phyloP scores from a whole-genome alignment of 2,888 invertebrate species.

The Hydriomena furcata region DNA sequence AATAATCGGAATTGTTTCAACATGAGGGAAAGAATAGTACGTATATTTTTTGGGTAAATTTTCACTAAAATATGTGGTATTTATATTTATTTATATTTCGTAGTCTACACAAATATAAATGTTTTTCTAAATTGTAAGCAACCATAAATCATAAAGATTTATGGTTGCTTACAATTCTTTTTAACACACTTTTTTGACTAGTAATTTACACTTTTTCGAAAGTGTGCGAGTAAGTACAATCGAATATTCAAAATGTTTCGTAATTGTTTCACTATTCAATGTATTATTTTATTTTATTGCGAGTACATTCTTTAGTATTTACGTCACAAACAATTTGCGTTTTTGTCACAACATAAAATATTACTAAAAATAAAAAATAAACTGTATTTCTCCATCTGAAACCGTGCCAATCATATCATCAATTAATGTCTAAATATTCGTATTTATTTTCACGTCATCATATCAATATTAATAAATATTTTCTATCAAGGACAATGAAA shows the following conservation, averaged over 20 bases:
- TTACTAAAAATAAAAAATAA: too few species aligned
- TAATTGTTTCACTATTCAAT: conserved; percentile 27
- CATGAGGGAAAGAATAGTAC: too few species aligned
- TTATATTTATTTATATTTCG: too few species aligned
- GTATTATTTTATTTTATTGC: conserved; percentile 30
- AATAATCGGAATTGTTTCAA: too few species aligned
- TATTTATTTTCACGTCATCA: background rate
- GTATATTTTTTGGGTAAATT: too few species aligned
- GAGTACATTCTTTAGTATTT: too few species aligned
- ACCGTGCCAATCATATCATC: conserved; percentile 4
- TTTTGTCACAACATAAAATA: too few species aligned
- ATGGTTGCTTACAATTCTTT: too few species aligned
- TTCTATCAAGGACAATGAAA: background rate
- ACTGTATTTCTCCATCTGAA: conserved; percentile 5
- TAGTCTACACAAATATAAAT: too few species aligned
- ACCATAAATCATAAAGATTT: conserved; percentile 17
- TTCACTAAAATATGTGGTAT: too few species aligned
- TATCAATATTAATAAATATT: conserved; percentile 1
- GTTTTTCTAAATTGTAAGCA: conserved; percentile 4
- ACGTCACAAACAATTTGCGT: background rate
- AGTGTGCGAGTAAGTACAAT: conserved; percentile 22
- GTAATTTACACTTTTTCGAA: conserved; percentile 33
- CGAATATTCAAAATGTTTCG: conserved; percentile 15
- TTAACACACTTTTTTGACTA: conserved; percentile 18
- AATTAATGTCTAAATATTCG: conserved; percentile 1